A percentile compares a stretch with the other conserved stretches of the same genome.
These are phyloP conservation scores for Takifugu ocellatus DNA, from an alignment of 2,797 vertebrate species.

Conservation along the genomic window DNA sequence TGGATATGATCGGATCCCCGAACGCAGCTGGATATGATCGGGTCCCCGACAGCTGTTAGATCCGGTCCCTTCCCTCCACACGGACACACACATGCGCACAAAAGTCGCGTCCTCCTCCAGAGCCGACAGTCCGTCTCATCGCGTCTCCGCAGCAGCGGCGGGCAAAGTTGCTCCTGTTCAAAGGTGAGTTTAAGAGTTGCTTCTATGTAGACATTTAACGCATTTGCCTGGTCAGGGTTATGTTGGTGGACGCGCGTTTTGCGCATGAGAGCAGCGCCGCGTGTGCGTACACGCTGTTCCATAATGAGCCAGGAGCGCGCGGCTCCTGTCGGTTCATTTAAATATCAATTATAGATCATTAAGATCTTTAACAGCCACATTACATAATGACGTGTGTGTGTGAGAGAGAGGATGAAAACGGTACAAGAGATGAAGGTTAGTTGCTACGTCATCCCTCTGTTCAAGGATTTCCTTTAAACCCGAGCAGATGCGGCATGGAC, in stretches of 20 bases:
- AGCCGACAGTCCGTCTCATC: not conserved
- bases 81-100: not conserved
- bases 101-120: not conserved
- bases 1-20: no score
- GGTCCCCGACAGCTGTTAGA: no score
- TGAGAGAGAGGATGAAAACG: not conserved
- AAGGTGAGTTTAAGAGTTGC: not conserved
- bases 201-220: no score
- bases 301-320: not conserved
- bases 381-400: not conserved
- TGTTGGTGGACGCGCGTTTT: no score
- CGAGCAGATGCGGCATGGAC: no score
- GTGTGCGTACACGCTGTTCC: constrained; percentile 19
- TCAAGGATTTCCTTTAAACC: no score
- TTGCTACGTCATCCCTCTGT: no score
- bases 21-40: no score
- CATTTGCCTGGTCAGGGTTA: not conserved
- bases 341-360: not conserved
- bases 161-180: constrained; percentile 21
- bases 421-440: no score
- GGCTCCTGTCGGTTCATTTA: not conserved
- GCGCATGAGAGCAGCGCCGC: no score
- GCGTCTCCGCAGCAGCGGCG: not conserved
- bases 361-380: not conserved
- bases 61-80: not conserved